Base-by-base conservation (phyloP, 2,888 invertebrate species). In the Drosophila maculinotata region DNA sequence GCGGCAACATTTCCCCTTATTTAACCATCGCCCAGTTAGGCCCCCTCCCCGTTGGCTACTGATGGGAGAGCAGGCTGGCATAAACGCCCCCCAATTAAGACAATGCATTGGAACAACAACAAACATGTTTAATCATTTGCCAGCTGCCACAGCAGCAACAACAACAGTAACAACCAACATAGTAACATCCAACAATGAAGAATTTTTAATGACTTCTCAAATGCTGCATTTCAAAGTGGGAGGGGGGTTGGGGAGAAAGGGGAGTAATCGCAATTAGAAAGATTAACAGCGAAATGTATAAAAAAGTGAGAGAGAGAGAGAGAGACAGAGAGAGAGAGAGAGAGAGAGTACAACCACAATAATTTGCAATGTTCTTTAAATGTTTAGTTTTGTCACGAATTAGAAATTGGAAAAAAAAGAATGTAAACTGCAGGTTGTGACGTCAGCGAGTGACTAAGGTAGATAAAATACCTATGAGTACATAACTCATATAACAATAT, bases 191-290 rank as follows among this genome's bases (percentile, higher is more conserved):
- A 65, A 79, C 76, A 79, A 86, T 79, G 60, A 57, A 68, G 59
- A 28, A 60, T 52, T 79, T 78, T 47, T 63, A 86, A 86, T 79
- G 87, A 76, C 72, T 79, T 71, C 65, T 68, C 59, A 63, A 76
- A 86, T 41, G 65, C 47, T 23, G 58, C 53, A 42, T 45, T 74
- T 53, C 49, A 23, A 20, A 20, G 2, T 20, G 20, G 20, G 26
- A 9, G 10, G 5, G 30, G 14, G 12, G 7, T 10, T 12, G 5
- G 17, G 14, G 4, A n/a, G 30, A 0, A 9, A 30, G 3, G 31
- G 17, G 20, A 33, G 38, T 35, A 42, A 33, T 51, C 25, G 38
- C 70, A 75, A 62, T 69, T 62, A 75, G 35, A 62, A 44, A 62
- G 39, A 70, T 47, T 47, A 54, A 17, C 31, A 35, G 23, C 36